Evolutionary conservation across 2,888 invertebrate genomes (phyloP), one percentile per base, ranked within the genome.

Genomic region (Drosophila lacicola): DNA sequence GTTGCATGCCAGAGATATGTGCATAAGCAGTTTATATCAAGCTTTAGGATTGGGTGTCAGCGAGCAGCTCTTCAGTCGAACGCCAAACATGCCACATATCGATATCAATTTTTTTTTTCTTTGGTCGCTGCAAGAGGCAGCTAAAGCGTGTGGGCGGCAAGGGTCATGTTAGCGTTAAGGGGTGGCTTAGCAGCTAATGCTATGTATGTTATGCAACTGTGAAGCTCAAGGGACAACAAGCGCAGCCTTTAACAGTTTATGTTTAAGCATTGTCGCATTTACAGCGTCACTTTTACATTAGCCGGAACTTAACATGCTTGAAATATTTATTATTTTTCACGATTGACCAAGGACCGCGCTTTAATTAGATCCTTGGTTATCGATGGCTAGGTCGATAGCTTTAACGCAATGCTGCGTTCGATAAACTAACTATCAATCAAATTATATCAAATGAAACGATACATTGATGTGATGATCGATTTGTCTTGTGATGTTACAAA

Each of bases 1-100:
- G 62, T 46, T 46, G 42, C 49, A 36, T 63, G 63, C 49, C 65
- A 63, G 41, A 21, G 42, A 44, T 44, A 42, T 42, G 66, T 50
- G 51, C 50, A 44, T 3, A 49, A 63, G 45, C 42, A 34, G 42
- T 6, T 54, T 33, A 14, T 21, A 14, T 21, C 8, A 33, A 14
- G 33, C 33, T 34, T 11, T 34, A 9, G 46, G 33, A 55, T 46
- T 42, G 41, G 37, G 14, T 45, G 37, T 33, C 63, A 42, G 19
- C 34, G 21, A 63, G 63, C 47, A 34, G 39, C 29, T 29, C 44
- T 33, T 4, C 17, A 44, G 10, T 29, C 13, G 17, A 42, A 19
- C 42, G 42, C 47, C 36, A 37, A 56, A 56, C 56, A 47, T 25
- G 47, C 47, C 47, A 25, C 56, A 21, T 46, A 41, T 45, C 29